phyloP scores from a whole-genome alignment of 2,113 vertebrate genomes.

The Eolophus roseicapilla region DNA sequence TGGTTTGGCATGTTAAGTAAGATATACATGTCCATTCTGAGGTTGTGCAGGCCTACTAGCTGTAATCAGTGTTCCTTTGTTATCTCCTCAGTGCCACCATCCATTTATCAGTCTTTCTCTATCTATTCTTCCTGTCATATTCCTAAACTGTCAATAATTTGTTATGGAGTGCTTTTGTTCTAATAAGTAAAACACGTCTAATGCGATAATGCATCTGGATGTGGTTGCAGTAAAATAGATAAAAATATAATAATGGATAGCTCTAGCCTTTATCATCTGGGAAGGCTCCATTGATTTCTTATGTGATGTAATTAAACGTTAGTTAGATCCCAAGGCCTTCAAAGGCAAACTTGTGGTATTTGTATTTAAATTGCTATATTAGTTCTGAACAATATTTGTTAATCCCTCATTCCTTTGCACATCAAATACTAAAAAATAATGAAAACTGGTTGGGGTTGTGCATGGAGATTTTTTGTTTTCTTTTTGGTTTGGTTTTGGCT shows the following conservation, averaged over 20 bases:
- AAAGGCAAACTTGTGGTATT: not conserved
- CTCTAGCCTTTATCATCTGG: conserved; percentile 13
- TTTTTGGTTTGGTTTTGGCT: not conserved
- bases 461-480: not conserved
- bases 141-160: not conserved
- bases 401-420: not conserved
- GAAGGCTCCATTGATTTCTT: conserved; percentile 10
- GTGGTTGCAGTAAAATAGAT: not conserved
- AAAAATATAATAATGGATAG: not conserved
- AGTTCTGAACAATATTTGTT: conserved; percentile 30
- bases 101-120: not conserved
- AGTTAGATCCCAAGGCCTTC: not conserved
- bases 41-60: not conserved
- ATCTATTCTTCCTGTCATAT: not conserved
- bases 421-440: not conserved
- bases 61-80: not conserved
- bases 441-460: not conserved
- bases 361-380: conserved; percentile 22
- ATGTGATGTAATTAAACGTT: conserved; percentile 30
- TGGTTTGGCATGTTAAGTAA: not conserved
- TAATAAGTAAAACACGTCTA: not conserved
- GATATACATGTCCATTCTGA: not conserved
- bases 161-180: not conserved
- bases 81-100: not conserved
- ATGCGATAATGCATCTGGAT: not conserved